Conservation (phyloP, 2,113 vertebrate genomes). For the Bubalus kerabau region DNA sequence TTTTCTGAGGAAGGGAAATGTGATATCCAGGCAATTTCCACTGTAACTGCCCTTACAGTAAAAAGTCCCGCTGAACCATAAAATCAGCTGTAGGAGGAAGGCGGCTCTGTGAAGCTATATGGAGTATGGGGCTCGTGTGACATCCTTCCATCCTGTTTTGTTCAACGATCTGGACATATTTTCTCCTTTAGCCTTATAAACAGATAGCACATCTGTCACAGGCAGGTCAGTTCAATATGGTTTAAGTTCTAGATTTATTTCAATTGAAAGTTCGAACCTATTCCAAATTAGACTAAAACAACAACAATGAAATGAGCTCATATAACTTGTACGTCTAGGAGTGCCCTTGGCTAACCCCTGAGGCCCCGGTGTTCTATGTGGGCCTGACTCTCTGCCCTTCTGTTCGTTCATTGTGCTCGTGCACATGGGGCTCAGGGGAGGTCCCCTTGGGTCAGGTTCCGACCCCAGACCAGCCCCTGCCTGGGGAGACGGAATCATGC, state of each 20-base stretch:
- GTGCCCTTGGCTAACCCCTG: neutral
- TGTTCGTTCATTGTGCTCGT: neutral
- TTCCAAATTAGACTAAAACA: neutral
- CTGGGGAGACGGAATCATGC: neutral
- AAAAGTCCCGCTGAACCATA: neutral
- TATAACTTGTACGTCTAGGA: neutral
- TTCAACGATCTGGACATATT: neutral
- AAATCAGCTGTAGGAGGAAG: neutral
- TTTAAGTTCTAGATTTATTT: conserved; percentile 5
- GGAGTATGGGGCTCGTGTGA: neutral
- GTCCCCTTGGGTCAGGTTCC: neutral
- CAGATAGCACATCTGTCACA: neutral
- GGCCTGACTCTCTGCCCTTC: neutral
- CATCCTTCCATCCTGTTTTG: neutral
- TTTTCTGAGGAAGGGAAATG: neutral
- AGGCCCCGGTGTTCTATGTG: neutral
- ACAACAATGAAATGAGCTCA: neutral
- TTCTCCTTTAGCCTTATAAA: neutral
- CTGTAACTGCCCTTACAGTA: neutral
- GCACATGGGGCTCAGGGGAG: neutral
- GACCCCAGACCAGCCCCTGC: neutral
- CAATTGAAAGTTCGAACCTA: neutral
- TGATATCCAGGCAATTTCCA: neutral
- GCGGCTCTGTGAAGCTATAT: neutral
- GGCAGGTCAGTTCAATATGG: neutral